These are phyloP conservation scores for Trichomycterus rosablanca DNA, from an alignment of 2,113 vertebrate species.

Conservation along the genomic window DNA sequence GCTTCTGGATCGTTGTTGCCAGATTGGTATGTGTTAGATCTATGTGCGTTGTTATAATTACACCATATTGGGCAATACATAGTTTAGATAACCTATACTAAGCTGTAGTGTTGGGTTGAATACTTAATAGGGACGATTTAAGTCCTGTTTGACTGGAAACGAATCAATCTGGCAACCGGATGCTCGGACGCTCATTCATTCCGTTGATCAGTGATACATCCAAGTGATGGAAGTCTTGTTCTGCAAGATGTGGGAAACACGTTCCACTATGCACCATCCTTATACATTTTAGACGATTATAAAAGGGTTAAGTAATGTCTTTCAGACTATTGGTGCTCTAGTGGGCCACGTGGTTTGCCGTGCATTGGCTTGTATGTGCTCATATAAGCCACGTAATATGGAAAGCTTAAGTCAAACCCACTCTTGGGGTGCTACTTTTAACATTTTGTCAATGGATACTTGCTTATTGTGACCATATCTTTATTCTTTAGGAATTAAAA, in stretches of 20 bases:
- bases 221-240: conserved; percentile 3
- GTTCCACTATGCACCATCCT: conserved; percentile 43
- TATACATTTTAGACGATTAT: conserved; percentile 35
- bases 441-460: no score
- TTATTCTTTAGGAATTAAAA: no score
- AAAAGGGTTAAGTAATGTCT: conserved; percentile 50
- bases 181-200: neutral
- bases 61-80: no score
- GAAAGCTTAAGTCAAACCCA: conserved; percentile 45
- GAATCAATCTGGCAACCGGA: neutral
- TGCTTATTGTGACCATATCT: no score
- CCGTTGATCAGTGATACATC: neutral
- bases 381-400: conserved; percentile 41
- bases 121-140: no score
- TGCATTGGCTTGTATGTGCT: conserved; percentile 42
- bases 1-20: conserved; percentile 3
- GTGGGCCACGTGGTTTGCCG: conserved; percentile 63
- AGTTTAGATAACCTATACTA: no score
- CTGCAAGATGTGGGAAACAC: conserved; percentile 28
- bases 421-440: no score
- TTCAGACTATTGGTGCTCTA: conserved; percentile 61
- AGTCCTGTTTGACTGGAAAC: neutral
- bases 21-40: conserved; percentile 10
- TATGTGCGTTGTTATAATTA: no score
- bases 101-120: no score